phyloP scores from a whole-genome alignment of 2,888 invertebrate genomes.

The Drosophila formosana region DNA sequence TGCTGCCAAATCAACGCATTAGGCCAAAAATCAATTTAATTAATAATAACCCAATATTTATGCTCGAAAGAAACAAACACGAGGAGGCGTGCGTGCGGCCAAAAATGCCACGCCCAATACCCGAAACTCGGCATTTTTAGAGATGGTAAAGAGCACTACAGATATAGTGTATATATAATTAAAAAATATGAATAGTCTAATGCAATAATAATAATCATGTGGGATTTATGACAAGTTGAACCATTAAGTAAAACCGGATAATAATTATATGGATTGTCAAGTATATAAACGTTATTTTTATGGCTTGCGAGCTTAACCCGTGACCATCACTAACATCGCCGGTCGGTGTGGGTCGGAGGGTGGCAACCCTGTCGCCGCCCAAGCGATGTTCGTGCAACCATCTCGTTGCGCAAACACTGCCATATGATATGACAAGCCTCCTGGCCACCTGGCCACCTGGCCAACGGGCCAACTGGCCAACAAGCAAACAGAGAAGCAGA shows the following conservation, averaged over 20 bases:
- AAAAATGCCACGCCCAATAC: constrained; percentile 43
- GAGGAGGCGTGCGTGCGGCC: constrained; percentile 28
- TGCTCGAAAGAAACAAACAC: constrained; percentile 3
- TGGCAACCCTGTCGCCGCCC: constrained; percentile 23
- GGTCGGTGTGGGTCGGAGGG: neutral
- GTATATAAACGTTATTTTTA: neutral
- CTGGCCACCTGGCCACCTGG: constrained; percentile 36
- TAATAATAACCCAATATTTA: constrained; percentile 64
- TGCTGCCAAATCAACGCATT: constrained; percentile 64
- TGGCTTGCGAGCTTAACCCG: constrained; percentile 1
- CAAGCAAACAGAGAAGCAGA: constrained; percentile 49
- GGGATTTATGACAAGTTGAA: constrained; percentile 11
- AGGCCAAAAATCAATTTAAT: constrained; percentile 70
- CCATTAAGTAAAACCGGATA: constrained; percentile 14
- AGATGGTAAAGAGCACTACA: constrained; percentile 5
- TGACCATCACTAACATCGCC: constrained; percentile 33
- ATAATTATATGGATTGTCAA: constrained; percentile 8
- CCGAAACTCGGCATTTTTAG: neutral
- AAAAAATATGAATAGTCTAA: neutral
- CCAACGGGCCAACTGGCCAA: constrained; percentile 27
- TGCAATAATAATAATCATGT: constrained; percentile 4
- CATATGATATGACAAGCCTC: constrained; percentile 54
- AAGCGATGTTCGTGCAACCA: constrained; percentile 60
- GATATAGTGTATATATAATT: neutral
- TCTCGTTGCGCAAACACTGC: constrained; percentile 67